Evolutionary conservation across 2,797 vertebrate species (phyloP), one percentile per base, ranked within the genome.

Genomic region (Macropodus opercularis): DNA sequence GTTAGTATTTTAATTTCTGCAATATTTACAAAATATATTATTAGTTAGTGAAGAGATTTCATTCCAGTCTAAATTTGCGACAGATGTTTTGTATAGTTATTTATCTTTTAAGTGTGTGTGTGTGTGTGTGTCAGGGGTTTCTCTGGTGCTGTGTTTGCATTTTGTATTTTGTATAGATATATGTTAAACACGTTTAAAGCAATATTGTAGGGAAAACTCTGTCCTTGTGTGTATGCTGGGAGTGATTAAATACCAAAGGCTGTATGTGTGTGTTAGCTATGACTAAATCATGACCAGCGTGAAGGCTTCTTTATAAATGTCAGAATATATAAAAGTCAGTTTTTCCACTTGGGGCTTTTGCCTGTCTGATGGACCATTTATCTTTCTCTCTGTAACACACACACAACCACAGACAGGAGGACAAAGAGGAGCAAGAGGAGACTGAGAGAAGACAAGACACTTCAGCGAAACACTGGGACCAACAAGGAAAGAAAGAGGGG

Each of bases 291-390:
- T 74, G 67, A 58, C 65, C 64, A 40, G 52, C 63, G 41, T 72
- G 72, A 69, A 64, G 66, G 65, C 38, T 73, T 34, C 63, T 83
- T 80, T 59, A 80, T 75, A 77, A 71, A 77, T 77, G 75, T 81
- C 80, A 80, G 64, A 72, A 65, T 65, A 61, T 35, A 36, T 85
- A 58, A 80, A 50, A 67, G 47, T 80, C 66, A 57, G 19, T 63
- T 69, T 70, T 62, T 63, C 11, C 41, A 50, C 69, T 80, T n/a
- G 3, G 19, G 61, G 69, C 54, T 61, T 72, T 59, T 46, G 63
- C 18, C 53, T 72, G 63, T 65, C 72, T 62, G 55, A 57, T 57
- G 72, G 56, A 14, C 9, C 66, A 67, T 77, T 79, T 58, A 69
- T 80, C 64, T 72, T 72, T 41, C 47, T 47, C 53, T 48, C 26